phyloP scores from a whole-genome alignment of 2,113 vertebrate species.

The Panurus biarmicus region DNA sequence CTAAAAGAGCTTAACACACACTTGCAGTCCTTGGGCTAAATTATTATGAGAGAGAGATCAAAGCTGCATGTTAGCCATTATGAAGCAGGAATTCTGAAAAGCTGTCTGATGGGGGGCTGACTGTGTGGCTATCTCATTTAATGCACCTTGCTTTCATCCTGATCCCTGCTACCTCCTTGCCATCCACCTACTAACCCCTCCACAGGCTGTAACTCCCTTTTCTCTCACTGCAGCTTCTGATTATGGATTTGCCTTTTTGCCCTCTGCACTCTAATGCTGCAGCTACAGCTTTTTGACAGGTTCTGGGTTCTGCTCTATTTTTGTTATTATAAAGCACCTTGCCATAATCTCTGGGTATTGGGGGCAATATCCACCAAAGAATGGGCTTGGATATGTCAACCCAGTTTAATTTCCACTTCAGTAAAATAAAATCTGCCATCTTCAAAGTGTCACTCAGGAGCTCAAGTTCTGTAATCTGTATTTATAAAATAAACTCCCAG shows the following conservation, averaged over 20 bases:
- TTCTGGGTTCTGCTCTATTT: background rate
- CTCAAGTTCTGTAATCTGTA: background rate
- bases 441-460: background rate
- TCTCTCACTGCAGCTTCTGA: background rate
- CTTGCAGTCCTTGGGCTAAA: background rate
- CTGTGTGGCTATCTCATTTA: background rate
- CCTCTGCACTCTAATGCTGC: background rate
- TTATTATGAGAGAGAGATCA: background rate
- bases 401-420: background rate
- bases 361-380: background rate
- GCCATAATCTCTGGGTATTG: background rate
- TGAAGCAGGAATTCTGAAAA: constrained; percentile 2
- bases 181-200: background rate
- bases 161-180: background rate
- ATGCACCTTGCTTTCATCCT: background rate
- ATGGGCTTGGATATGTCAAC: background rate
- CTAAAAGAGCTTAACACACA: background rate
- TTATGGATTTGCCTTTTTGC: background rate
- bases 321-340: background rate
- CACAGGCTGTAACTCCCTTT: background rate
- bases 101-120: background rate
- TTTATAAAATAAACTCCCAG: background rate
- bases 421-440: background rate
- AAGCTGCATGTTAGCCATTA: background rate
- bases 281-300: background rate